A percentile compares a stretch with the other conserved stretches of the same genome.
Evolutionary conservation across 1,140 invertebrate species (phyloP).

Genomic region (Lutraria rhynchaena): DNA sequence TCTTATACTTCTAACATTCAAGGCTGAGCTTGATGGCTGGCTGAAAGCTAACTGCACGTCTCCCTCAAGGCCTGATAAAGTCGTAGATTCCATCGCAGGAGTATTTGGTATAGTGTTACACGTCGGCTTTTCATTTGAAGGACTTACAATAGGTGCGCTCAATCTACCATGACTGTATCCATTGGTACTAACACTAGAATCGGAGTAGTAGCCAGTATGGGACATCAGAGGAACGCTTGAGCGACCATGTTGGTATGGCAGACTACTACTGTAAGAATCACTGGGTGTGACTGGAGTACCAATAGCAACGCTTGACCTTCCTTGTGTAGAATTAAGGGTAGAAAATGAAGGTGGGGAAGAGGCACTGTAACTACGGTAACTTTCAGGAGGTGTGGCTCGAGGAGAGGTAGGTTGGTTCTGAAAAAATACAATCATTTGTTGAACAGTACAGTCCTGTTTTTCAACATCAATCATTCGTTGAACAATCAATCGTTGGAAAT

Average conservation of each 20-base stretch:
- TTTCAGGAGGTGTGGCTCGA: slow-evolving; percentile 94
- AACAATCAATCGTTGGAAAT: too few species aligned
- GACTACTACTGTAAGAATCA: slow-evolving; percentile 32
- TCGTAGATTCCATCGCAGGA: slow-evolving; percentile 71
- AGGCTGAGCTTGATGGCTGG: slow-evolving; percentile 64
- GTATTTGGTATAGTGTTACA: slow-evolving; percentile 78
- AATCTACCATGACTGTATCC: slow-evolving; percentile 54
- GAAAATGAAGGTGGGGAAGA: slow-evolving; percentile 66
- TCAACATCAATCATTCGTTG: too few species aligned
- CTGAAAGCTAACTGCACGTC: slow-evolving; percentile 82
- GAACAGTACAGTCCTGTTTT: too few species aligned
- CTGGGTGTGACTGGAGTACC: slow-evolving; percentile 68
- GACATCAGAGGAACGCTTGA: slow-evolving; percentile 56
- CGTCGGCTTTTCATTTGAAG: slow-evolving; percentile 68
- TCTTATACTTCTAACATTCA: slow-evolving; percentile 72
- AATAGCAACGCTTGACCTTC: slow-evolving; percentile 42
- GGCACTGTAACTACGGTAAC: slow-evolving; percentile 76
- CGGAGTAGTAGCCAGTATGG: slow-evolving; percentile 68
- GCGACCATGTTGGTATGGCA: slow-evolving; percentile 40
- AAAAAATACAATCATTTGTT: too few species aligned
- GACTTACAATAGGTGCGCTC: slow-evolving; percentile 53
- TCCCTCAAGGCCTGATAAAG: slow-evolving; percentile 82
- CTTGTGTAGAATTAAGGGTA: slow-evolving; percentile 10
- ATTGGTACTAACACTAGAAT: slow-evolving; percentile 49
- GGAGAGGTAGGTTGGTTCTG: slow-evolving; percentile 88